These are phyloP conservation scores for Drosophila ohnishii DNA, from an alignment of 1,140 invertebrate genomes.

Conservation along the genomic window DNA sequence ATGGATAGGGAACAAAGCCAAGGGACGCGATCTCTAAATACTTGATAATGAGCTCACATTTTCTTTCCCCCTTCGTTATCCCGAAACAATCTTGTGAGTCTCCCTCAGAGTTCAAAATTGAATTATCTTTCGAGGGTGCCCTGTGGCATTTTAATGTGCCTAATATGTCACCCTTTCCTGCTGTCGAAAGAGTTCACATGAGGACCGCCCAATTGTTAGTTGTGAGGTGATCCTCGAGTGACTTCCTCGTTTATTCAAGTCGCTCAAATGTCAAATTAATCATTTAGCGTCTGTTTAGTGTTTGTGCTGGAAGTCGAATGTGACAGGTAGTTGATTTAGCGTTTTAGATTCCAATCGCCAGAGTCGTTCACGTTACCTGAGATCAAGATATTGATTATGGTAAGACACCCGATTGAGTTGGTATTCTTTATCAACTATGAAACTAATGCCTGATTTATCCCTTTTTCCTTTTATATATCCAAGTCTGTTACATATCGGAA, in stretches of 20 bases:
- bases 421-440: background rate
- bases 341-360: conserved; percentile 34
- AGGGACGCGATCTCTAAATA: conserved; percentile 74
- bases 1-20: conserved; percentile 40
- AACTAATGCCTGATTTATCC: too few relatives aligned
- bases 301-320: conserved; percentile 9
- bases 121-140: conserved; percentile 62
- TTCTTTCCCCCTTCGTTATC: conserved; percentile 22
- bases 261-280: conserved; percentile 73
- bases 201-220: conserved; percentile 59
- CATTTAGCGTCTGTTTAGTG: conserved; percentile 45
- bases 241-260: conserved; percentile 47
- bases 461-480: too few relatives aligned
- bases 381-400: conserved; percentile 40
- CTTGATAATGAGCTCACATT: conserved; percentile 73
- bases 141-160: conserved; percentile 78
- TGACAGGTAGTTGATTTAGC: conserved; percentile 68
- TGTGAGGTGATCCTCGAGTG: conserved; percentile 55
- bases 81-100: conserved; percentile 27
- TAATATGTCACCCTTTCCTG: conserved; percentile 66
- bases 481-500: too few relatives aligned
- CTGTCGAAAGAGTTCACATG: conserved; percentile 60
- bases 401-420: background rate
- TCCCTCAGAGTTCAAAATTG: conserved; percentile 54
- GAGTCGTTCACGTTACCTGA: background rate